Conservation (phyloP, 2,888 invertebrate species). For the Macaria notata region DNA sequence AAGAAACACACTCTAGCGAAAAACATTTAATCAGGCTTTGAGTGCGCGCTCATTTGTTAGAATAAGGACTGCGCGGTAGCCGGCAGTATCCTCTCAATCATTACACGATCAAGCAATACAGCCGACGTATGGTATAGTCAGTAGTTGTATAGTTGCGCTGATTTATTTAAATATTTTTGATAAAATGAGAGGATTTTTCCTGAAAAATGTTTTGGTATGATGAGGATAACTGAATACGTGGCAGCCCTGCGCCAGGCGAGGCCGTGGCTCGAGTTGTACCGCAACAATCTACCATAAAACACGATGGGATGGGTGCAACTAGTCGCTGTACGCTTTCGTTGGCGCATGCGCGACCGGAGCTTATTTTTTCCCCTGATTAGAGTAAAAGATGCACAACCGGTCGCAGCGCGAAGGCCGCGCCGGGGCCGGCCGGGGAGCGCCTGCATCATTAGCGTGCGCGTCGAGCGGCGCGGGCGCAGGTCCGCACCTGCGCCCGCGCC, state of each 20-base stretch:
- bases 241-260: constrained; percentile 40
- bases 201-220: too few species aligned
- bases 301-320: constrained; percentile 59
- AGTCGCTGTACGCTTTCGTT: constrained; percentile 73
- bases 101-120: too few species aligned
- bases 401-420: constrained; percentile 73
- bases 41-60: too few species aligned
- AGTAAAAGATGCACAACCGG: constrained; percentile 80
- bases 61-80: too few species aligned
- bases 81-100: too few species aligned
- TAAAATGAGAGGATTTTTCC: too few species aligned
- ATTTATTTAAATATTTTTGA: too few species aligned
- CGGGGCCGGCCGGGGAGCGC: constrained; percentile 58
- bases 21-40: constrained; percentile 5
- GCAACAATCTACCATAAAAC: constrained; percentile 73
- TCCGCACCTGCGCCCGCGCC: constrained; percentile 8
- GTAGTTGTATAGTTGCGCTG: too few species aligned
- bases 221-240: not conserved
- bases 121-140: too few species aligned
- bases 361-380: constrained; percentile 78
- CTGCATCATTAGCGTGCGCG: constrained; percentile 39
- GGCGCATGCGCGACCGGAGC: constrained; percentile 60
- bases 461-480: too few species aligned
- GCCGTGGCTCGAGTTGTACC: constrained; percentile 38
- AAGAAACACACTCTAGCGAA: not conserved